Evolutionary conservation across 2,113 vertebrate species (phyloP).

Genomic region (Emydocephalus ijimae): DNA sequence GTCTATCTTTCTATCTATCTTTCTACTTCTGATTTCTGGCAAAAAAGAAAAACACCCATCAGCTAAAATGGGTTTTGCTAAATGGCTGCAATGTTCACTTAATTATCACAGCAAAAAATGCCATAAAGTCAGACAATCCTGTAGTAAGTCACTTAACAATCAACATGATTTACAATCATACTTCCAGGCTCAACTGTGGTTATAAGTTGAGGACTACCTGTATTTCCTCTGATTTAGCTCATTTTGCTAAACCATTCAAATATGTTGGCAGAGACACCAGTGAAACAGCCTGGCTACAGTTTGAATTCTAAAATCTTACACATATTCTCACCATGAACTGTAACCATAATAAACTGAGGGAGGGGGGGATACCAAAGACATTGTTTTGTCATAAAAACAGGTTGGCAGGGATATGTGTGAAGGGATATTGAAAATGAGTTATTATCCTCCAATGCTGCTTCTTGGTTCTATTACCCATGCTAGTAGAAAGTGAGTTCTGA

Average conservation of each 20-base stretch:
- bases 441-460: not conserved
- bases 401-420: constrained; percentile 41
- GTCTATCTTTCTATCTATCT: no score
- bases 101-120: not conserved
- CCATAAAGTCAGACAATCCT: not conserved
- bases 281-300: constrained; percentile 40
- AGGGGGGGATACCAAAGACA: constrained; percentile 29
- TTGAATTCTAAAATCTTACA: constrained; percentile 44
- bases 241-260: constrained; percentile 58
- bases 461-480: not conserved
- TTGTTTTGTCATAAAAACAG: constrained; percentile 34
- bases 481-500: not conserved
- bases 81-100: not conserved
- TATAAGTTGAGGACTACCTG: not conserved
- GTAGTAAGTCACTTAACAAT: not conserved
- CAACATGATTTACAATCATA: not conserved
- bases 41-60: not conserved
- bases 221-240: constrained; percentile 58
- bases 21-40: not conserved
- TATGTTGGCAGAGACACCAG: constrained; percentile 57
- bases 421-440: not conserved
- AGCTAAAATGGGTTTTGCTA: not conserved
- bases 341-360: constrained; percentile 33
- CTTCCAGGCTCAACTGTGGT: not conserved
- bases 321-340: constrained; percentile 43